A percentile compares a stretch with the other conserved stretches of the same genome.
These are phyloP conservation scores for Sinhomidia bicolor DNA, from an alignment of 2,888 invertebrate species.

Conservation along the genomic window DNA sequence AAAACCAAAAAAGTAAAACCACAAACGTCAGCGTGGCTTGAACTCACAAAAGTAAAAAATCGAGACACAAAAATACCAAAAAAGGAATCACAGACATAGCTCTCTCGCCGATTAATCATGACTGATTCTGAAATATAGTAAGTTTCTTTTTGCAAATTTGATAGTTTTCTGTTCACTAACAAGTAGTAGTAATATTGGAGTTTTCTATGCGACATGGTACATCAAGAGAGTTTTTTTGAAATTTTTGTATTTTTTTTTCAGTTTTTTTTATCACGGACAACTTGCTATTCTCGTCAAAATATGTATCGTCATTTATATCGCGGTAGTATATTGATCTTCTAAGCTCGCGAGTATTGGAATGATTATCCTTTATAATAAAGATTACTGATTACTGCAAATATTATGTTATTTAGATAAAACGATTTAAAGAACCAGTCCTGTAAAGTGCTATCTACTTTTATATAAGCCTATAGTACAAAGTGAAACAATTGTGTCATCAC, in stretches of 20 bases:
- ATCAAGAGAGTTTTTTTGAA: no score
- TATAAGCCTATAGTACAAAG: not conserved
- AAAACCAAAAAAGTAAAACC: slow-evolving; percentile 53
- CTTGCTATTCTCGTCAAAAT: slow-evolving; percentile 22
- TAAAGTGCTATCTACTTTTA: slow-evolving; percentile 56
- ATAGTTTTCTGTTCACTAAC: slow-evolving; percentile 20
- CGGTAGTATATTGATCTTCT: not conserved
- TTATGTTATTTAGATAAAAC: slow-evolving; percentile 22
- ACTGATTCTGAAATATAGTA: not conserved
- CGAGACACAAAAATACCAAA: slow-evolving; percentile 47
- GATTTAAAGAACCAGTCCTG: slow-evolving; percentile 56
- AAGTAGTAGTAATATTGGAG: no score
- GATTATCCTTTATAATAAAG: not conserved
- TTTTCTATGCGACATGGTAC: not conserved
- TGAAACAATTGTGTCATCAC: slow-evolving; percentile 78
- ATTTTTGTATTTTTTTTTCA: not conserved
- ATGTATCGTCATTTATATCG: slow-evolving; percentile 5
- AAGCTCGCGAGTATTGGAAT: not conserved
- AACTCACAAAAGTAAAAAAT: slow-evolving; percentile 36
- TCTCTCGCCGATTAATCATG: slow-evolving; percentile 37
- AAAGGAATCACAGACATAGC: slow-evolving; percentile 60
- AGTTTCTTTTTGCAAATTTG: not conserved
- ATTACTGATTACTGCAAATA: not conserved
- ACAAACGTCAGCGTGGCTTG: slow-evolving; percentile 62
- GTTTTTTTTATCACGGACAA: slow-evolving; percentile 12